Evolutionary conservation across 2,888 invertebrate species (phyloP).

Genomic region (Galerucella nymphaeae): DNA sequence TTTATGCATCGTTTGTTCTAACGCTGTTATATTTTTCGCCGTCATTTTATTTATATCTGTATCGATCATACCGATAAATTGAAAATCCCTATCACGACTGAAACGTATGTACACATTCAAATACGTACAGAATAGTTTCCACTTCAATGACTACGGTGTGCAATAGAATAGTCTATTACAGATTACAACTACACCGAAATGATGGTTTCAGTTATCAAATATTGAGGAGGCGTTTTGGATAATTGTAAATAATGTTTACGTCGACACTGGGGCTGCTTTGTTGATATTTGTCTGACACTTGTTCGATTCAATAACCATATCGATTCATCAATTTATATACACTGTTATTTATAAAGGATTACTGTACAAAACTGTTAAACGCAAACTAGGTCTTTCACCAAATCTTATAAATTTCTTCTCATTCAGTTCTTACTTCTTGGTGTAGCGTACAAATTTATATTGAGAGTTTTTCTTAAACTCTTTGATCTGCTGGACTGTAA

Average conservation of each 20-base stretch:
- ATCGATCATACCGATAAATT: slow-evolving; percentile 15
- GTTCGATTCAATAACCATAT: no score
- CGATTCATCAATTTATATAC: no score
- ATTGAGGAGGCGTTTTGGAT: neutral
- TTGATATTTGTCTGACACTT: neutral
- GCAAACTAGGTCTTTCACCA: no score
- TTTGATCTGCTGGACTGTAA: no score
- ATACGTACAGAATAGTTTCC: neutral
- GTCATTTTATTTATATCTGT: slow-evolving; percentile 17
- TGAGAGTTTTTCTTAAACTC: no score
- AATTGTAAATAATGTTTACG: neutral
- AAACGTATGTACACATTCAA: neutral
- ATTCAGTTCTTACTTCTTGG: no score
- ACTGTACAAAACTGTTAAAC: no score
- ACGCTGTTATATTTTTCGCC: slow-evolving; percentile 37
- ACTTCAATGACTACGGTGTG: neutral
- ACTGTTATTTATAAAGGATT: no score
- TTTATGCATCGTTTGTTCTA: slow-evolving; percentile 41
- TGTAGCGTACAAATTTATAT: no score
- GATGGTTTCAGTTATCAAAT: neutral
- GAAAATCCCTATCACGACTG: neutral
- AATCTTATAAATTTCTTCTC: no score
- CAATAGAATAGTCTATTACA: neutral
- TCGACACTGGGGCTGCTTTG: neutral
- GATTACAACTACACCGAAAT: neutral